Percentiles rank a stretch among this genome's conserved stretches.
Conservation (phyloP, 2,797 vertebrate species). For the Chelidonichthys spinosus region DNA sequence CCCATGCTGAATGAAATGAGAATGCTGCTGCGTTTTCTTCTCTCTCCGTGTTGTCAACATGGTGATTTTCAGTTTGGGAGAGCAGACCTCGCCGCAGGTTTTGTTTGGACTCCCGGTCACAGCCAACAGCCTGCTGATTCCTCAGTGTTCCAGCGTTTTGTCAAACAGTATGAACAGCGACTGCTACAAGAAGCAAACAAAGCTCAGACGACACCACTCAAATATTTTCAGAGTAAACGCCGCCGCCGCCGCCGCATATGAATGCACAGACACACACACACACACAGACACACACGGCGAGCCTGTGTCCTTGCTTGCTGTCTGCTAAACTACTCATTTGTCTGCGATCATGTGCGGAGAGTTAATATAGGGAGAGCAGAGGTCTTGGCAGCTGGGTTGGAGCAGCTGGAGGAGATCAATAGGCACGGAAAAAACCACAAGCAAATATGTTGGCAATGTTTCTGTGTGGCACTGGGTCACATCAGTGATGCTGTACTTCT, state of each 20-base stretch:
- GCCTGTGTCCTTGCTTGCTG: neutral
- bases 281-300: neutral
- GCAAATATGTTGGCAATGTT: conserved; percentile 7
- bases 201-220: conserved; percentile 42
- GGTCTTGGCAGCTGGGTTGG: conserved; percentile 16
- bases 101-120: conserved; percentile 28
- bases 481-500: neutral
- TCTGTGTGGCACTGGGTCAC: conserved; percentile 5
- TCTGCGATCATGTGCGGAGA: conserved; percentile 23
- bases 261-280: conserved; percentile 5
- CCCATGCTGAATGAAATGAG: too few relatives aligned
- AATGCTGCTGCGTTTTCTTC: too few relatives aligned
- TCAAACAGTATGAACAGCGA: conserved; percentile 29
- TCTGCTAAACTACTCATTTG: conserved; percentile 7
- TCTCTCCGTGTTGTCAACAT: neutral
- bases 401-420: conserved; percentile 16
- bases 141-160: conserved; percentile 41
- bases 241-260: conserved; percentile 28
- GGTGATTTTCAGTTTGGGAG: neutral
- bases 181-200: conserved; percentile 49
- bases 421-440: conserved; percentile 14
- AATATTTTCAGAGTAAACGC: conserved; percentile 64
- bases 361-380: conserved; percentile 30
- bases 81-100: neutral
- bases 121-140: conserved; percentile 26